Conservation (phyloP, 2,888 invertebrate genomes). For the Quadriops clusia region DNA sequence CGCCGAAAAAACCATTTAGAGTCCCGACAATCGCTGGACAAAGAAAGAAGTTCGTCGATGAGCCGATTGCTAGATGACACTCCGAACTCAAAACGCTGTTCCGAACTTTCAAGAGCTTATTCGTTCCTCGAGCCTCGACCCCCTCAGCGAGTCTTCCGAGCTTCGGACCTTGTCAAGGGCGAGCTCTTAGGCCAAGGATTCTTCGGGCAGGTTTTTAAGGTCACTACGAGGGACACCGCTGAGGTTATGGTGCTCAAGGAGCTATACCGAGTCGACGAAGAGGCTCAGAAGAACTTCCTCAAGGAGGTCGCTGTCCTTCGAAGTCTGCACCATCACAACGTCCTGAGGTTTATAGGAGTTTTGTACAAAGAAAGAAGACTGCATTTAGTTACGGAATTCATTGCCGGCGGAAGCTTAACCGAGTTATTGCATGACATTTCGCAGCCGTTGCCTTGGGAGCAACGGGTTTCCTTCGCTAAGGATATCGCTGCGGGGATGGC, state of each 20-base stretch:
- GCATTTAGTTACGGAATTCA: conserved; percentile 86
- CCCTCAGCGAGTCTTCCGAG: conserved; percentile 71
- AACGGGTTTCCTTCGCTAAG: conserved; percentile 72
- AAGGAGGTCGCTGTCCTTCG: conserved; percentile 92
- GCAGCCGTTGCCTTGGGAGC: conserved; percentile 64
- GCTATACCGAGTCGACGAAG: conserved; percentile 80
- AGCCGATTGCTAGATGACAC: conserved; percentile 65
- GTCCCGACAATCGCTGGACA: conserved; percentile 40
- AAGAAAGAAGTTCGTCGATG: conserved; percentile 77
- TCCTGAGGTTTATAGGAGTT: conserved; percentile 83
- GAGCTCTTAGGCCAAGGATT: conserved; percentile 87
- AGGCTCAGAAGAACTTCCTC: conserved; percentile 85
- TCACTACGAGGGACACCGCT: conserved; percentile 78
- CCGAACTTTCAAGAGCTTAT: conserved; percentile 71
- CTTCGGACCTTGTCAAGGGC: conserved; percentile 79
- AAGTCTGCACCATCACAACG: conserved; percentile 80
- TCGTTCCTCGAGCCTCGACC: conserved; percentile 65
- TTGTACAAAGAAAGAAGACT: conserved; percentile 84
- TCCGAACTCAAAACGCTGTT: conserved; percentile 32
- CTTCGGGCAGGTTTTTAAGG: conserved; percentile 87
- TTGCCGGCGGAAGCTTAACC: conserved; percentile 82
- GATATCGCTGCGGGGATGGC: conserved; percentile 91
- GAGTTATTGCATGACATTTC: conserved; percentile 66
- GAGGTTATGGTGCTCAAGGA: conserved; percentile 96
- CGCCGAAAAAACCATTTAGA: conserved; percentile 40